phyloP scores from a whole-genome alignment of 2,113 vertebrate species.

The Clinocottus analis region DNA sequence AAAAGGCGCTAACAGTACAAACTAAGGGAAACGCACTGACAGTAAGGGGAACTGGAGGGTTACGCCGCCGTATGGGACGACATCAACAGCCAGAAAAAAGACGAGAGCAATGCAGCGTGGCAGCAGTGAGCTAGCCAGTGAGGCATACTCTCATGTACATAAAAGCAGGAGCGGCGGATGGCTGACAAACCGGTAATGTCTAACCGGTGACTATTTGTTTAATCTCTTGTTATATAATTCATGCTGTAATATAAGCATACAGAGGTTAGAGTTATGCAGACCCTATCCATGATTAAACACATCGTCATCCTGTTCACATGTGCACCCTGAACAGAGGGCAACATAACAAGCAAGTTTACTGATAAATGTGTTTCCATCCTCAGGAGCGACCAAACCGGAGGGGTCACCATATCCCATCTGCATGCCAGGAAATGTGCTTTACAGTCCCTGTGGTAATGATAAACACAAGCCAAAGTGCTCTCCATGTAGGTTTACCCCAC shows the following conservation, averaged over 20 bases:
- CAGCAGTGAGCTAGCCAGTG: not conserved
- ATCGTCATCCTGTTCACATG: conserved; percentile 18
- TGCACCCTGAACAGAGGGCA: conserved; percentile 25
- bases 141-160: not conserved
- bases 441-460: conserved; percentile 30
- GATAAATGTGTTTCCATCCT: conserved; percentile 30
- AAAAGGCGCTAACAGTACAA: not conserved
- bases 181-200: not conserved
- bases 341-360: conserved; percentile 20
- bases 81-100: not conserved
- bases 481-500: conserved; percentile 50
- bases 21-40: not conserved
- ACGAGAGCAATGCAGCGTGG: not conserved
- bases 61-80: too few relatives aligned
- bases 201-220: not conserved
- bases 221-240: not conserved
- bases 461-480: conserved; percentile 70
- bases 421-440: conserved; percentile 45
- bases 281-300: conserved; percentile 1
- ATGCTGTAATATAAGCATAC: not conserved
- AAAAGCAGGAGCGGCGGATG: not conserved
- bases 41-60: not conserved
- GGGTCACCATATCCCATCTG: conserved; percentile 38
- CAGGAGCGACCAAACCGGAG: conserved; percentile 28
- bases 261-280: not conserved